Percentiles rank a stretch among this genome's conserved stretches.
Conservation (phyloP, 2,113 vertebrate genomes). For the Pelmatolapia mariae region DNA sequence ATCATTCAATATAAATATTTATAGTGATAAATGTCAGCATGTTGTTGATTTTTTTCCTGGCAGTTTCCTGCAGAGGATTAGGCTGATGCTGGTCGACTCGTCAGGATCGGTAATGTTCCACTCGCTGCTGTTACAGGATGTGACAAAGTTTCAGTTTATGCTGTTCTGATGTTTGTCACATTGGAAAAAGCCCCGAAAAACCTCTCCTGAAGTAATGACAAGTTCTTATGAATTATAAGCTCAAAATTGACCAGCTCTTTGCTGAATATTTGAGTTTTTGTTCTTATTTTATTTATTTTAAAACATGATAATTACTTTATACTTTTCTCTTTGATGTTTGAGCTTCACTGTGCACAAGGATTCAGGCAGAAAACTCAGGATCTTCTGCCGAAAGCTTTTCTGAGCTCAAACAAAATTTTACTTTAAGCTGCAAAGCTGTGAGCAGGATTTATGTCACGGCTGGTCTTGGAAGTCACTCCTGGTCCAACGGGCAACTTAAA, state of each 20-base stretch:
- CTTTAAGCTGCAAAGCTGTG: neutral
- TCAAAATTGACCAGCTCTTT: neutral
- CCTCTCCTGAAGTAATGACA: neutral
- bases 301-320: neutral
- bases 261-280: neutral
- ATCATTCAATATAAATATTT: neutral
- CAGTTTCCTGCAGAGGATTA: neutral
- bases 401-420: neutral
- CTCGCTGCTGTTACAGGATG: neutral
- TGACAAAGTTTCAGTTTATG: neutral
- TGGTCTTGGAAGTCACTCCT: neutral
- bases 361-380: neutral
- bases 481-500: neutral
- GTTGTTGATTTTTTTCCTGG: neutral
- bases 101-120: accelerated
- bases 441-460: neutral
- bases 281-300: neutral
- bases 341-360: neutral
- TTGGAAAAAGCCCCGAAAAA: neutral
- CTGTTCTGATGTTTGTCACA: neutral
- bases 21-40: neutral
- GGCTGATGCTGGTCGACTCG: neutral
- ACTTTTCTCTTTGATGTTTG: neutral
- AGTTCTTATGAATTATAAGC: neutral
- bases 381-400: neutral